These are phyloP conservation scores for Carassius auratus DNA, from an alignment of 2,113 vertebrate genomes.

Conservation along the genomic window DNA sequence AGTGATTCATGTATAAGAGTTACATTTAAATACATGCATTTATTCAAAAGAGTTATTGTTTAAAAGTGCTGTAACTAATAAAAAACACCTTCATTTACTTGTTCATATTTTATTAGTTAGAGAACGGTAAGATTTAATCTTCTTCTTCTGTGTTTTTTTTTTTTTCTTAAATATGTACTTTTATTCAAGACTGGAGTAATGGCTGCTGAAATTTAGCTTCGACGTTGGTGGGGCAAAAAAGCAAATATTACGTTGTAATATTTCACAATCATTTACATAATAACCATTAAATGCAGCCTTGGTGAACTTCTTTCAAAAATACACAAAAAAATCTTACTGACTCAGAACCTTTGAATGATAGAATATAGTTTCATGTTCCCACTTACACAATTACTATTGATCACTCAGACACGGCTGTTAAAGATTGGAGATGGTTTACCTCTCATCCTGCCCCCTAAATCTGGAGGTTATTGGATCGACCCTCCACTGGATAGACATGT, in stretches of 20 bases:
- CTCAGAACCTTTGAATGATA: neutral
- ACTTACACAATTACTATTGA: neutral
- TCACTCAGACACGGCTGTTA: conserved; percentile 74
- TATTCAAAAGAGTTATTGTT: neutral
- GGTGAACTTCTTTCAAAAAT: neutral
- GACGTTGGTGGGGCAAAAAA: no score
- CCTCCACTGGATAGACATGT: conserved; percentile 73
- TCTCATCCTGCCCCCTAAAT: conserved; percentile 82
- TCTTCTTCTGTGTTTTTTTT: no score
- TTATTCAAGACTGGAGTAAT: neutral
- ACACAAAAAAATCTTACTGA: neutral
- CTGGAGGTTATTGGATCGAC: conserved; percentile 89
- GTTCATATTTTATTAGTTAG: neutral
- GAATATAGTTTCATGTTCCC: neutral
- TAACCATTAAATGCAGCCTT: neutral
- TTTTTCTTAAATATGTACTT: neutral
- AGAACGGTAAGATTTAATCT: neutral
- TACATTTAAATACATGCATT: no score
- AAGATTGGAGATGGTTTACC: conserved; percentile 80
- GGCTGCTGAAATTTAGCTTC: neutral
- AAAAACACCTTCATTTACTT: neutral
- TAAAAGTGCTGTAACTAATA: neutral
- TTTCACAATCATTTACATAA: neutral
- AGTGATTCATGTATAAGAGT: neutral
- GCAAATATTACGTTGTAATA: neutral